Percentiles rank a stretch among this genome's conserved stretches.
Conservation (phyloP, 2,888 invertebrate genomes). For the Platypus cylindrus region DNA sequence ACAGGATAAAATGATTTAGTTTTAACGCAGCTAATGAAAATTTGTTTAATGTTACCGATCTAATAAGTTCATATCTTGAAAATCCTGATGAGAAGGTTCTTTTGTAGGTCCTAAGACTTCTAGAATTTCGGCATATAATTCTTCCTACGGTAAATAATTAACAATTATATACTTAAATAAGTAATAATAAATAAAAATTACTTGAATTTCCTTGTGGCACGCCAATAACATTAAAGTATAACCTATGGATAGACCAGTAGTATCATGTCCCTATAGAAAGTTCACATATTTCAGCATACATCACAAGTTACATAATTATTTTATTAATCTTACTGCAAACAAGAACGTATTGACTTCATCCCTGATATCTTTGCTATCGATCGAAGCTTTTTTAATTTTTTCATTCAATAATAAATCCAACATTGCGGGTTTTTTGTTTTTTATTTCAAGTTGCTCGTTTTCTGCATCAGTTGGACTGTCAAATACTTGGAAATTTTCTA, state of each 20-base stretch:
- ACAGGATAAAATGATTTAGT: too few relatives aligned
- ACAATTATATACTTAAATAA: too few relatives aligned
- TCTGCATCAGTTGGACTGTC: slow-evolving; percentile 6
- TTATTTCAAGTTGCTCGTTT: slow-evolving; percentile 30
- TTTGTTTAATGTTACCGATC: slow-evolving; percentile 19
- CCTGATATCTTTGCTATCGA: slow-evolving; percentile 36
- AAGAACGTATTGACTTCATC: slow-evolving; percentile 53
- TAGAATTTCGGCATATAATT: slow-evolving; percentile 20
- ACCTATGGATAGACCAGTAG: slow-evolving; percentile 20
- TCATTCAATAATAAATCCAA: slow-evolving; percentile 23
- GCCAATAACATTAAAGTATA: slow-evolving; percentile 20
- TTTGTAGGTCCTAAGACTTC: slow-evolving; percentile 20
- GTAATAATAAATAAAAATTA: too few relatives aligned
- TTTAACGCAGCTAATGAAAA: slow-evolving; percentile 7
- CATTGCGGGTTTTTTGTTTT: slow-evolving; percentile 29
- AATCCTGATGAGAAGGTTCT: slow-evolving; percentile 23
- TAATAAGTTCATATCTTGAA: slow-evolving; percentile 29
- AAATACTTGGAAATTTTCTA: slow-evolving; percentile 17
- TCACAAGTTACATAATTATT: too few relatives aligned
- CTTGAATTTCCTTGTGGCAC: slow-evolving; percentile 19
- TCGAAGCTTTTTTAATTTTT: slow-evolving; percentile 16
- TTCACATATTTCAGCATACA: too few relatives aligned
- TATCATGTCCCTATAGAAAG: slow-evolving; percentile 23
- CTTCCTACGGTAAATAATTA: too few relatives aligned
- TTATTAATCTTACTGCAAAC: slow-evolving; percentile 26